Evolutionary conservation across 2,888 invertebrate genomes (phyloP), one percentile per base, ranked within the genome.

Genomic region (Orthonevra nobilis): DNA sequence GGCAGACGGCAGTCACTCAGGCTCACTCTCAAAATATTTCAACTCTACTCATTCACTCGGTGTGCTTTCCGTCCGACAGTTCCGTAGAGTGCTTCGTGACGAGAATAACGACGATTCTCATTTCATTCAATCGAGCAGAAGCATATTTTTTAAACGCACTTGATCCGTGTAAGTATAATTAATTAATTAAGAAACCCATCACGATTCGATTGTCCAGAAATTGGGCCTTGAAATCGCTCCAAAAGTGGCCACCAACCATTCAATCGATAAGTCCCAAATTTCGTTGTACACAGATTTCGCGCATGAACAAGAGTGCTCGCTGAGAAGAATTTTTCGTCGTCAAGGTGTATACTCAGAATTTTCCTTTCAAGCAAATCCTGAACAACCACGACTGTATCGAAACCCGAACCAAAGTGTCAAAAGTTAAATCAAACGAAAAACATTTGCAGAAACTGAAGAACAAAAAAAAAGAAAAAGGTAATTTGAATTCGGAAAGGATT

Each of bases 231-330:
- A 52, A 32, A 34, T 52, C 15, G 32, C 15, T 32, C 32, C 34
- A 64, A 52, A 32, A n/a, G n/a, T 40, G 19, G 30, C 32, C n/a
- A n/a, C n/a, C n/a, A n/a, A n/a, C n/a, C 42, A 17, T 19, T n/a
- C 17, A 77, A 72, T 72, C 77, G 72, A 70, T 72, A 66, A 34
- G 36, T 19, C 28, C n/a, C 46, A 42, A 15, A 19, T 20, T 23
- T 28, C 38, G 48, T 72, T 54, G n/a, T 72, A 77, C 64, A 66
- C 74, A 77, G 60, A 72, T 60, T 79, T 61, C 40, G 79, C 79
- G 79, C 79, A 79, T 79, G 79, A 61, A 73, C 77, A 72, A 23
- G 61, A 79, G 79, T 30, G 26, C 30, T 14, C 46, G 58, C 60
- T 40, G 36, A n/a, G 30, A 34, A 42, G n/a, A n/a, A 36, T 32